phyloP scores from a whole-genome alignment of 1,140 invertebrate genomes.

The Zaprionus taronus region DNA sequence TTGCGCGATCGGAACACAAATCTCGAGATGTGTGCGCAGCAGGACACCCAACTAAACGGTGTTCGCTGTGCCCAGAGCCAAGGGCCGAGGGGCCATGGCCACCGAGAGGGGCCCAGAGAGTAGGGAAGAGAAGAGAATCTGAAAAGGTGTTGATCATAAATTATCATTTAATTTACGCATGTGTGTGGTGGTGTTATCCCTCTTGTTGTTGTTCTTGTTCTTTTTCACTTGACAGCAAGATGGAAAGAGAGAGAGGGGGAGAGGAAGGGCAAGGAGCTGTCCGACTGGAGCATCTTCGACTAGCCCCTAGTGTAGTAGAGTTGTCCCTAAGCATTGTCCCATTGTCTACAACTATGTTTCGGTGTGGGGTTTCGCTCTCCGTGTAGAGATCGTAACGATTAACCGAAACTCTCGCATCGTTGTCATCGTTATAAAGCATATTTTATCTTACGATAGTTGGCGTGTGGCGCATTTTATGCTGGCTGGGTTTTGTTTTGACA shows the following conservation, averaged over 20 bases:
- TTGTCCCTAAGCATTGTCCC: conserved; percentile 49
- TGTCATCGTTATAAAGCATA: conserved; percentile 59
- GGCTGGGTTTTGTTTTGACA: conserved; percentile 72
- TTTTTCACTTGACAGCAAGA: conserved; percentile 20
- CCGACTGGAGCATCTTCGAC: conserved; percentile 1
- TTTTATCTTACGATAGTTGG: conserved; percentile 66
- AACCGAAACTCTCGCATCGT: conserved; percentile 38
- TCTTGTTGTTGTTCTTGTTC: conserved; percentile 59
- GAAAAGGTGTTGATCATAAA: conserved; percentile 82
- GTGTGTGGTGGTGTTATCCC: conserved; percentile 68
- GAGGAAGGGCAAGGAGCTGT: background rate
- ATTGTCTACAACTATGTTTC: conserved; percentile 78
- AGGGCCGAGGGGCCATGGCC: conserved; percentile 13
- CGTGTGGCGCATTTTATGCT: conserved; percentile 73
- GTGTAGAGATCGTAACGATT: conserved; percentile 54
- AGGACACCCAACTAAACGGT: conserved; percentile 81
- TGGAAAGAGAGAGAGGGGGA: background rate
- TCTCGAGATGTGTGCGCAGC: conserved; percentile 78
- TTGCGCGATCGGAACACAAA: conserved; percentile 80
- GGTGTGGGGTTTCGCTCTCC: conserved; percentile 32
- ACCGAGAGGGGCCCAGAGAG: conserved; percentile 33
- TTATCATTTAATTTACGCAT: conserved; percentile 82
- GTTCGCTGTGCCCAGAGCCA: background rate
- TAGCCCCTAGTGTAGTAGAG: conserved; percentile 17
- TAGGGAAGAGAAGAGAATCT: conserved; percentile 55